Evolutionary conservation across 2,888 invertebrate genomes (phyloP), one percentile per base, ranked within the genome.

Genomic region (Xanthorhoe spadicearia): DNA sequence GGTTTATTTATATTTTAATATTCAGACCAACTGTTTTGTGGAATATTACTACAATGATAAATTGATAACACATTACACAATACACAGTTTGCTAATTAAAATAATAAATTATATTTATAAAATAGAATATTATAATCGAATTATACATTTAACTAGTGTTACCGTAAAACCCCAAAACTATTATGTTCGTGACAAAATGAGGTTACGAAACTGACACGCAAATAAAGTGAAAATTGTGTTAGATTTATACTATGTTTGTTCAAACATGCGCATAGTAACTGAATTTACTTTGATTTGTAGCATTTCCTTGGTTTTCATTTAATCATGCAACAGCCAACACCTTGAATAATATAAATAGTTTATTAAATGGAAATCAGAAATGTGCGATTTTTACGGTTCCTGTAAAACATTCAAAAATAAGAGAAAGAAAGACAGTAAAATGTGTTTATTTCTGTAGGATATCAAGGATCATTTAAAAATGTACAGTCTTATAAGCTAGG

Each of bases 241-340:
- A 52, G 23, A 51, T 43, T 59, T 17, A 28, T 52, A 52, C 28
- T 28, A 52, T 60, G 54, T 61, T 54, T 61, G 54, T 61, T 61
- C 54, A 54, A 61, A 55, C 53, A 54, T 52, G 46, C 32, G 46
- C 53, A 23, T 1, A 6, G 46, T 35, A 32, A 49, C 18, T 54
- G 32, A 54, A 54, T 53, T 32, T 49, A 15, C 5, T 61, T 54
- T 54, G 54, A 61, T 61, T 61, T 61, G 54, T 61, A 7, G 35
- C n/a, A 5, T 48, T 48, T 17, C 19, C 18, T 61, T 49, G 17
- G 35, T 38, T 17, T 53, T 54, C 7, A 43, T 51, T 50, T n/a
- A 58, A 48, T 48, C 53, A 61, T 61, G 61, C 52, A 18, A 23
- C 32, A 32, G 1, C 6, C 6, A 32, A 50, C 15, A 2, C 51